phyloP scores from a whole-genome alignment of 2,888 invertebrate genomes.

The Eilema depressum region DNA sequence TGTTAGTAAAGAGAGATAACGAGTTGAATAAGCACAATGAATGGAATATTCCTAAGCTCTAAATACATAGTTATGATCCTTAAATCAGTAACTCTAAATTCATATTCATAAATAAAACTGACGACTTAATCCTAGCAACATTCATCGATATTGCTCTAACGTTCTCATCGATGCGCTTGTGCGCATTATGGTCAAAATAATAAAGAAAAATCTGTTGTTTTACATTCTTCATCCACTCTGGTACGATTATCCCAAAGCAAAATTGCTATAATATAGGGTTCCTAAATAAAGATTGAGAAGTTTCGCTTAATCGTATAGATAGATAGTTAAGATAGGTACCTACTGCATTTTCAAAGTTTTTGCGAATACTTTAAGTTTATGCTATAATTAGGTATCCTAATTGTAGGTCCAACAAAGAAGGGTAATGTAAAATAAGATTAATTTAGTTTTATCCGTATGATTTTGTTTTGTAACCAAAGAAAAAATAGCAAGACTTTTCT shows the following conservation, averaged over 20 bases:
- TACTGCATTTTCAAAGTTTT: background rate
- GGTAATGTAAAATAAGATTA: background rate
- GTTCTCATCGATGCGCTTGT: background rate
- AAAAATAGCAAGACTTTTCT: slow-evolving; percentile 7
- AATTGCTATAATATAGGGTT: background rate
- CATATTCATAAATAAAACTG: background rate
- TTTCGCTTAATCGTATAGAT: background rate
- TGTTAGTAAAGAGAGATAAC: background rate
- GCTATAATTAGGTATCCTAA: background rate
- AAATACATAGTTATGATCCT: background rate
- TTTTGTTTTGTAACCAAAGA: background rate
- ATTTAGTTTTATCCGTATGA: background rate
- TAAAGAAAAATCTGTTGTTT: background rate
- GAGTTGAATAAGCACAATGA: background rate
- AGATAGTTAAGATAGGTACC: too few species aligned
- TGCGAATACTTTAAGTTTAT: too few species aligned
- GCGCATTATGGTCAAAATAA: background rate
- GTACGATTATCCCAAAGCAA: background rate
- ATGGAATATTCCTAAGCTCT: background rate
- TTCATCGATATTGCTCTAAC: background rate
- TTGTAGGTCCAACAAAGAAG: background rate
- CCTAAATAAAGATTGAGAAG: background rate
- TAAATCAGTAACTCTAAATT: background rate
- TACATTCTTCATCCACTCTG: background rate
- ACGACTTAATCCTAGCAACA: background rate